Evolutionary conservation across 2,113 vertebrate genomes (phyloP), one percentile per base, ranked within the genome.

Genomic region (Prunella himalayana): DNA sequence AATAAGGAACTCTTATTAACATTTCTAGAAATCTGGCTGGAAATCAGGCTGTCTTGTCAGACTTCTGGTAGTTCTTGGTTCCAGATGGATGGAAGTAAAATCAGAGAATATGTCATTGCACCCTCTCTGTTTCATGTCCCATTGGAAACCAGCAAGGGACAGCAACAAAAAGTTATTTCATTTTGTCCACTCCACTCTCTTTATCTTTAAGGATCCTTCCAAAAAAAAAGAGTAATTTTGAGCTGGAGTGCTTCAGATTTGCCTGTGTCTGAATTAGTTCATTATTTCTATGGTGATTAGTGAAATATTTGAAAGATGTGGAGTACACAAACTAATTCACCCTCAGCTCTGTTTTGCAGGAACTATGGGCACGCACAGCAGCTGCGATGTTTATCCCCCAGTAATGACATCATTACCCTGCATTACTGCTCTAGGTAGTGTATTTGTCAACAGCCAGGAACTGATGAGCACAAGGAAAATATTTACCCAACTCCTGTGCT

Each of bases 1-100:
- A 96, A 96, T 91, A 96, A 95, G 77, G 61, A 96, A 76, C 92
- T 95, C 96, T 95, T 98, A 97, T 97, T 97, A 98, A 96, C 94
- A 96, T 96, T 96, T 96, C 94, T 97, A 95, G 95, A 96, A 96
- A 96, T 96, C 96, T 98, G 97, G 92, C 97, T 96, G 90, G 96
- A 97, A 97, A 98, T 88, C 94, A 91, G 92, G 90, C 86, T 97
- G 97, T 95, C 97, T 98, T 98, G 97, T 98, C 97, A 98, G 97
- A 92, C 97, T 97, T 98, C 96, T 98, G 97, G 94, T 97, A 94
- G 95, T 90, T 97, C 96, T 97, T 91, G 88, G 72, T 95, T 97
- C 95, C 95, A 97, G 94, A 92, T 94, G 95, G 96, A 96, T 97
- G 95, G 97, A 97, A 95, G 93, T 54, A 97, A 94, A 93, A 94